Evolutionary conservation across 2,113 vertebrate genomes (phyloP).

Genomic region (Hemicordylus capensis): DNA sequence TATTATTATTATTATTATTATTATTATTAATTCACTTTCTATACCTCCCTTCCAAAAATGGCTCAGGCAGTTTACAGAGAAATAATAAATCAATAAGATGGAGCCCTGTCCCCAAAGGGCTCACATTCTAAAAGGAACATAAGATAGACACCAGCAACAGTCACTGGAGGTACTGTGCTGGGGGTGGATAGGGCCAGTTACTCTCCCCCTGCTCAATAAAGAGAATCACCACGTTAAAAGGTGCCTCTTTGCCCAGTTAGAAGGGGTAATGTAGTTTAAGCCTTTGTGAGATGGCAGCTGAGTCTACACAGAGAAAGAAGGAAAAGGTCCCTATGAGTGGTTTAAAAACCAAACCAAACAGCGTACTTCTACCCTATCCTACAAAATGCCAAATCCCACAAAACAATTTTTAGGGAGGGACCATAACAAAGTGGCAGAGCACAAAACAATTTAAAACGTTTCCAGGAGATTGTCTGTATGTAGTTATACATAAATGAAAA

Average conservation of each 20-base stretch:
- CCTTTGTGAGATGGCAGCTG: neutral
- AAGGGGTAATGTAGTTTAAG: neutral
- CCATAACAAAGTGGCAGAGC: too few species aligned
- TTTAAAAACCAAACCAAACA: neutral
- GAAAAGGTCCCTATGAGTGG: neutral
- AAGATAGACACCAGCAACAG: too few species aligned
- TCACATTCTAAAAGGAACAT: too few species aligned
- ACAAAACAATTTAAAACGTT: neutral
- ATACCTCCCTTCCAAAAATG: too few species aligned
- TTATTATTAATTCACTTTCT: too few species aligned
- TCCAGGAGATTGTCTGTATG: slow-evolving; percentile 43
- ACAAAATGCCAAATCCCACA: neutral
- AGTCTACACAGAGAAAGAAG: neutral
- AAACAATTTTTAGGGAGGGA: neutral
- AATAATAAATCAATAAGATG: too few species aligned
- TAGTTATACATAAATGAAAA: slow-evolving; percentile 22
- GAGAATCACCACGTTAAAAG: neutral
- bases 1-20: too few species aligned
- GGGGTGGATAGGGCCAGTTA: too few species aligned
- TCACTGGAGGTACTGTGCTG: too few species aligned
- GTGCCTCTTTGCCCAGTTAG: neutral
- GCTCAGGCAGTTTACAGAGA: too few species aligned
- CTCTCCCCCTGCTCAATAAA: too few species aligned
- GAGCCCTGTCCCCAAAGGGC: too few species aligned
- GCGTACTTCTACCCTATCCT: neutral